Percentiles rank a stretch among this genome's conserved stretches.
Conservation (phyloP, 2,888 invertebrate genomes). For the Synanthedon myopaeformis region DNA sequence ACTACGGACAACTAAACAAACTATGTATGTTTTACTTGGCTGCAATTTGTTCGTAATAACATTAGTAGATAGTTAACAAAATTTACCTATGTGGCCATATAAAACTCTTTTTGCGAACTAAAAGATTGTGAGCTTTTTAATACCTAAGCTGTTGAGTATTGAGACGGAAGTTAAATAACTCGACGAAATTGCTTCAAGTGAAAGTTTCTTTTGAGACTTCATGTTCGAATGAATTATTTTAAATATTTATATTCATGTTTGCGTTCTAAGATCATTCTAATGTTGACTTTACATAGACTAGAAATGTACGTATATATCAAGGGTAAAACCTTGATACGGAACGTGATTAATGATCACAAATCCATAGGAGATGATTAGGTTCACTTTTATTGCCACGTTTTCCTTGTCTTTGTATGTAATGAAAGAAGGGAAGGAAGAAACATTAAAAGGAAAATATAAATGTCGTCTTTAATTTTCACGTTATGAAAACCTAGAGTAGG, state of each 20-base stretch:
- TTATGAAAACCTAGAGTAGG: not conserved
- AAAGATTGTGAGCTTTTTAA: too few relatives aligned
- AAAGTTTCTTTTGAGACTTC: too few relatives aligned
- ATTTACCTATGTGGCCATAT: too few relatives aligned
- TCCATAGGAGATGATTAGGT: conserved; percentile 9
- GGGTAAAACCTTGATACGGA: conserved; percentile 11
- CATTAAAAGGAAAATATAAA: not conserved
- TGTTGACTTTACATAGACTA: not conserved
- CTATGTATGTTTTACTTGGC: too few relatives aligned
- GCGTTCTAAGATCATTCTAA: not conserved
- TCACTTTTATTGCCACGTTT: conserved; percentile 3
- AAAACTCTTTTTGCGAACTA: too few relatives aligned
- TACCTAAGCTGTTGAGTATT: too few relatives aligned
- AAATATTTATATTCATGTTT: not conserved
- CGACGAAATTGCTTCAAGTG: too few relatives aligned
- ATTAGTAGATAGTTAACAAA: too few relatives aligned
- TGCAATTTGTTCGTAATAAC: too few relatives aligned
- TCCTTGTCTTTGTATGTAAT: conserved; percentile 3
- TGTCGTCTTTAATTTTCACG: not conserved
- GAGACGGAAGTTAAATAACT: too few relatives aligned
- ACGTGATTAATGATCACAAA: conserved; percentile 22
- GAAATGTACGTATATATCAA: not conserved
- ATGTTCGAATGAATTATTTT: too few relatives aligned
- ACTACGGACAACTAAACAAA: too few relatives aligned
- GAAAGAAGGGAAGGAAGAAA: not conserved